A percentile compares a stretch with the other conserved stretches of the same genome.
These are phyloP conservation scores for Notamacropus eugenii DNA, from an alignment of 2,797 vertebrate species.

Conservation along the genomic window DNA sequence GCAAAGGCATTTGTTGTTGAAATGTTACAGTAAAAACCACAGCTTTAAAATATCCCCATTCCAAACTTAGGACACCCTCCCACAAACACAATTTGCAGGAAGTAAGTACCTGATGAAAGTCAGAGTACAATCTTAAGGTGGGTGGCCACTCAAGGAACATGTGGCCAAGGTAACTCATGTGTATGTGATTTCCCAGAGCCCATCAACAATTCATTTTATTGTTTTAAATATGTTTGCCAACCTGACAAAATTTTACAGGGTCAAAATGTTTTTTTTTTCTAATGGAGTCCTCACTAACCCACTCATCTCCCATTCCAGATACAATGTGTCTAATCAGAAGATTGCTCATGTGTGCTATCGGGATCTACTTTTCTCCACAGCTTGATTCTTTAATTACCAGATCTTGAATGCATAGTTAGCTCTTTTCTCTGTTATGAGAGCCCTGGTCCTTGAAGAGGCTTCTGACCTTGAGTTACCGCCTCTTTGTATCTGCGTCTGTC, in stretches of 20 bases:
- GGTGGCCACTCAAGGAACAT: not conserved
- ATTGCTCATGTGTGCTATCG: not conserved
- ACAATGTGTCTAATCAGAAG: not conserved
- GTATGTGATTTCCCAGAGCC: not conserved
- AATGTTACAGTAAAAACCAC: not conserved
- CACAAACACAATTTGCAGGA: not conserved
- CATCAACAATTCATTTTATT: not conserved
- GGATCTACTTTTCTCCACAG: not conserved
- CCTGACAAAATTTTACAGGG: not conserved
- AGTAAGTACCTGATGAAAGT: not conserved
- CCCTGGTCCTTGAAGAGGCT: not conserved
- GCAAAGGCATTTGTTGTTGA: not conserved
- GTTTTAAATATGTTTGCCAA: not conserved
- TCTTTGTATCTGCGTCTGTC: not conserved
- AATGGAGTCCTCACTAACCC: not conserved
- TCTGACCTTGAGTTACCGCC: not conserved
- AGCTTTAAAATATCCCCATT: not conserved
- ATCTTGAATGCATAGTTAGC: not conserved
- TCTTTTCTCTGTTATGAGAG: not conserved
- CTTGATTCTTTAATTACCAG: not conserved
- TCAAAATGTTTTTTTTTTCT: not conserved
- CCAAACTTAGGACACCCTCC: not conserved
- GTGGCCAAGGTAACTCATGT: not conserved
- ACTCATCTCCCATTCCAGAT: not conserved
- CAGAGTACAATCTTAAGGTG: not conserved